Percentiles rank a stretch among this genome's conserved stretches.
Conservation (phyloP, 2,113 vertebrate species). For the Chroicocephalus ridibundus region DNA sequence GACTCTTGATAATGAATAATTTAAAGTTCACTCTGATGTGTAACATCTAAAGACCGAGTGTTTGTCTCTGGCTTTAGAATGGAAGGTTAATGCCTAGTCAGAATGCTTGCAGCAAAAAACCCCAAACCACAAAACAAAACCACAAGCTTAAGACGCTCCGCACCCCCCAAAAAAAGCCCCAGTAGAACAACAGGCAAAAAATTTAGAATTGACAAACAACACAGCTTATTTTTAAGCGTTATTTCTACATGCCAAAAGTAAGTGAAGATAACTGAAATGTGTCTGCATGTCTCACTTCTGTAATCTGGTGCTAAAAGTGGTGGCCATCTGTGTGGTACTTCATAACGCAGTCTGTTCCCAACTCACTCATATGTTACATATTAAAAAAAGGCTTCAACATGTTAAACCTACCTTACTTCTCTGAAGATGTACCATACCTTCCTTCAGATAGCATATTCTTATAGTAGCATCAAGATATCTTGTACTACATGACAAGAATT, state of each 20-base stretch:
- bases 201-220: neutral
- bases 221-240: conserved; percentile 56
- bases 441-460: neutral
- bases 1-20: neutral
- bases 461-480: neutral
- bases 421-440: neutral
- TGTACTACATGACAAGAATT: neutral
- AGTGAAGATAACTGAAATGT: conserved; percentile 52
- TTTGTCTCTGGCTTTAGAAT: neutral
- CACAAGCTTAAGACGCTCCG: neutral
- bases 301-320: conserved; percentile 58
- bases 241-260: conserved; percentile 45
- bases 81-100: conserved; percentile 7
- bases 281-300: conserved; percentile 64
- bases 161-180: neutral
- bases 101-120: neutral
- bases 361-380: conserved; percentile 48
- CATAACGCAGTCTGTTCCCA: conserved; percentile 59
- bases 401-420: neutral
- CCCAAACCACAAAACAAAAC: neutral
- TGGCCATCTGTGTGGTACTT: conserved; percentile 60
- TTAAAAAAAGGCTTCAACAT: neutral
- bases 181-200: neutral
- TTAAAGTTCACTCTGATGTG: neutral
- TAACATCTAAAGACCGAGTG: conserved; percentile 40